These are phyloP conservation scores for Eupithecia inturbata DNA, from an alignment of 2,888 invertebrate genomes.

Conservation along the genomic window DNA sequence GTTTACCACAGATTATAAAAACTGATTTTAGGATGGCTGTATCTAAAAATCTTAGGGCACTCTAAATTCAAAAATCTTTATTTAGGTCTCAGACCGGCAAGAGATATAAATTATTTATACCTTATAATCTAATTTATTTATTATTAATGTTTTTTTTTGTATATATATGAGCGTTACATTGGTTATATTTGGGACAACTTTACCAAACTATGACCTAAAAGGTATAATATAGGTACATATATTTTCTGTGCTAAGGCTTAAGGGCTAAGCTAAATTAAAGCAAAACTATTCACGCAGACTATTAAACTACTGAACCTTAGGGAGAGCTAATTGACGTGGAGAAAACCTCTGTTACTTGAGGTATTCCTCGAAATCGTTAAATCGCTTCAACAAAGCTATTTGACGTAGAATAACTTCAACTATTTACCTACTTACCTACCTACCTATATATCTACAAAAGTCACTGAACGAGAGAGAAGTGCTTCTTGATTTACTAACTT, in stretches of 20 bases:
- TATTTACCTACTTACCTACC: too few relatives aligned
- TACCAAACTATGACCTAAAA: neutral
- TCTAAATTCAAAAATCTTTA: neutral
- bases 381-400: neutral
- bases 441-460: too few relatives aligned
- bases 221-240: neutral
- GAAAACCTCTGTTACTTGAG: neutral
- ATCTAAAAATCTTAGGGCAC: neutral
- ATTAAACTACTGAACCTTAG: neutral
- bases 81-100: neutral
- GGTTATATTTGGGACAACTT: neutral
- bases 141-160: neutral
- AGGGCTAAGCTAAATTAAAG: neutral
- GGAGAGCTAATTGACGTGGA: neutral
- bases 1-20: constrained; percentile 7
- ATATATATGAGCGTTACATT: neutral
- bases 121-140: too few relatives aligned
- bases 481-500: too few relatives aligned
- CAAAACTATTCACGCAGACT: neutral
- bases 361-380: neutral
- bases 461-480: neutral
- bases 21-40: neutral
- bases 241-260: neutral
- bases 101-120: neutral
- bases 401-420: neutral